Evolutionary conservation across 1,140 invertebrate genomes (phyloP).

Genomic region (Drosophila burlai): DNA sequence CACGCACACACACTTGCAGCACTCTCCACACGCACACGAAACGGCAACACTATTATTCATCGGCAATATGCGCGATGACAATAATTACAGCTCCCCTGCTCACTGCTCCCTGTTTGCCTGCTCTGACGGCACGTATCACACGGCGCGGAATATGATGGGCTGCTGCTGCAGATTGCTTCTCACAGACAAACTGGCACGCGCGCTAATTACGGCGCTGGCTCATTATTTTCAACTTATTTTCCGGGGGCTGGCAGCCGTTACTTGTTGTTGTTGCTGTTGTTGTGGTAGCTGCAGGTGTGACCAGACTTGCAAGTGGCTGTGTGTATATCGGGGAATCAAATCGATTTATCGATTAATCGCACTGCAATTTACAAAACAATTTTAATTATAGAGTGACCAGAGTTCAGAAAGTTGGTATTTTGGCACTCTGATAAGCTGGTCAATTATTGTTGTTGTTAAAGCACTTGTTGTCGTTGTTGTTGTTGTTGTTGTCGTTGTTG

Average conservation of each 20-base stretch:
- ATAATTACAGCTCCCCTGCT: constrained; percentile 5
- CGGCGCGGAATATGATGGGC: neutral
- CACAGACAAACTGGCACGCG: constrained; percentile 19
- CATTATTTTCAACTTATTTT: constrained; percentile 32
- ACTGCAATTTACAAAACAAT: neutral
- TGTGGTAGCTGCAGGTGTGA: neutral
- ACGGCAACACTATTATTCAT: constrained; percentile 40
- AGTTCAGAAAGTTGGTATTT: neutral
- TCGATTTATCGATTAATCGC: neutral
- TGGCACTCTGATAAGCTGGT: neutral
- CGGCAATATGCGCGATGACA: constrained; percentile 25
- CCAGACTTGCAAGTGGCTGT: neutral
- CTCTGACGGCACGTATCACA: neutral
- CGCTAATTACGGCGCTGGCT: constrained; percentile 17
- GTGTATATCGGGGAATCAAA: neutral
- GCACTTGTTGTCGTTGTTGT: constrained; percentile 7
- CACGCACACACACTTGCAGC: constrained; percentile 21
- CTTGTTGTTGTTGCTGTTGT: constrained; percentile 15
- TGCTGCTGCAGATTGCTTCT: neutral
- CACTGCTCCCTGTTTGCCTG: neutral
- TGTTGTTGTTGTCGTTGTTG: constrained; percentile 6
- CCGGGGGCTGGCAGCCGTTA: constrained; percentile 10
- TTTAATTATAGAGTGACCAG: neutral
- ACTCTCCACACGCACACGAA: constrained; percentile 10
- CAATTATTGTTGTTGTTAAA: neutral